Conservation (phyloP, 2,888 invertebrate genomes). For the Macrophya alboannulata region DNA sequence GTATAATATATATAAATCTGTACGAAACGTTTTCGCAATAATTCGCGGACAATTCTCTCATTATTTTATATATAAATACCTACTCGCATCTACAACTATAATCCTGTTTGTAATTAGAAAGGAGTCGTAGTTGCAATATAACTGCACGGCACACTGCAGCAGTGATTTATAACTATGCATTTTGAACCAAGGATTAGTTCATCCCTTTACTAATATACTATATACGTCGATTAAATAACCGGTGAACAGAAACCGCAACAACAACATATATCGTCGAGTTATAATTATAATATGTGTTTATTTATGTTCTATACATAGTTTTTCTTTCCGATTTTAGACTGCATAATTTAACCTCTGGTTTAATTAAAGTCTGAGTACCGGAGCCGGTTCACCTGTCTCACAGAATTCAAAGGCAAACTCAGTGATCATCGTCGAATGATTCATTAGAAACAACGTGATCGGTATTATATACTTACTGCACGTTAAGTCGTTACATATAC, state of each 20-base stretch:
- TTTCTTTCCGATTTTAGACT: background rate
- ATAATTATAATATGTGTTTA: background rate
- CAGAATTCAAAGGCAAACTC: background rate
- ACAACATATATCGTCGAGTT: background rate
- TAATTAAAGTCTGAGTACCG: background rate
- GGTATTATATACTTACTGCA: background rate
- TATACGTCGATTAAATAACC: background rate
- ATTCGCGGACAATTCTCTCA: background rate
- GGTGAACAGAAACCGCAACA: background rate
- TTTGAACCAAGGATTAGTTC: constrained; percentile 18
- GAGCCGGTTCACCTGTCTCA: background rate
- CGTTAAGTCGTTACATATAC: background rate
- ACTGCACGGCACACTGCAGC: background rate
- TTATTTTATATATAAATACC: constrained; percentile 7
- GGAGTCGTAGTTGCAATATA: constrained; percentile 12
- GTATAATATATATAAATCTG: background rate
- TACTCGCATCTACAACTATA: background rate
- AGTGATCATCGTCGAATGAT: background rate
- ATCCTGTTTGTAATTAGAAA: constrained; percentile 48
- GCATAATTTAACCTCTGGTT: background rate
- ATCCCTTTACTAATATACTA: constrained; percentile 10
- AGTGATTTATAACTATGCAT: constrained; percentile 31
- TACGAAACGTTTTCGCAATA: background rate
- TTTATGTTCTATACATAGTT: background rate
- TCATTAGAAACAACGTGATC: constrained; percentile 8